Evolutionary conservation across 2,888 invertebrate species (phyloP), one percentile per base, ranked within the genome.

Genomic region (Rhagium mordax): DNA sequence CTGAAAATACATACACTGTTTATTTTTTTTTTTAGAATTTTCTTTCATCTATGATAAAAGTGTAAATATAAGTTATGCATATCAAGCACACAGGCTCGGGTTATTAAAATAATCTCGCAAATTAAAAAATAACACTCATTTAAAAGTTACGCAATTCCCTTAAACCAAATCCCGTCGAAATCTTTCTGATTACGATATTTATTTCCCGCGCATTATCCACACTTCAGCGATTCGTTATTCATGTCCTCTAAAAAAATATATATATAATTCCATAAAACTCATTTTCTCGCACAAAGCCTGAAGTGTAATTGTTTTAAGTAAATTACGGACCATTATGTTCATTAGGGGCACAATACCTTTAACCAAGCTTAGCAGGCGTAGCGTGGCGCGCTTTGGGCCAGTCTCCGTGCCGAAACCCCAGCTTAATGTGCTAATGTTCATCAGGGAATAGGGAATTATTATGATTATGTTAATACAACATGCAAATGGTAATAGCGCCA

Each of bases 381-480:
- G 70, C 27, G 62, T 49, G 60, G 72, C 65, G 62, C 68, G 62
- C 72, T 72, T 71, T 70, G 72, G 72, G 70, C 60, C 71, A 59
- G 65, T 61, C 65, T 51, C 59, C 27, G 27, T 27, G 29, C 33
- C 70, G 73, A 73, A 70, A 65, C 71, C 73, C 69, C 55, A 64
- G 73, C 70, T 77, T 77, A 82, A 81, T 80, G 83, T 80, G 82
- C 81, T 83, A 83, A 84, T 83, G 82, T 79, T 82, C 81, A 80
- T 75, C 62, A 59, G 78, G 72, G 78, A 78, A 81, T 82, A 78
- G 81, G 81, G 82, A 84, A 82, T 85, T 82, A 83, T 81, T 82
- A 82, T 84, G 81, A 83, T 84, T 83, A 84, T 83, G 82, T 80
- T 85, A 84, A 84, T 84, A 78, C 78, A 72, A 77, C 75, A 79